Percentiles rank a stretch among this genome's conserved stretches.
phyloP scores from a whole-genome alignment of 2,888 invertebrate species.

The Chironomus riparius region DNA sequence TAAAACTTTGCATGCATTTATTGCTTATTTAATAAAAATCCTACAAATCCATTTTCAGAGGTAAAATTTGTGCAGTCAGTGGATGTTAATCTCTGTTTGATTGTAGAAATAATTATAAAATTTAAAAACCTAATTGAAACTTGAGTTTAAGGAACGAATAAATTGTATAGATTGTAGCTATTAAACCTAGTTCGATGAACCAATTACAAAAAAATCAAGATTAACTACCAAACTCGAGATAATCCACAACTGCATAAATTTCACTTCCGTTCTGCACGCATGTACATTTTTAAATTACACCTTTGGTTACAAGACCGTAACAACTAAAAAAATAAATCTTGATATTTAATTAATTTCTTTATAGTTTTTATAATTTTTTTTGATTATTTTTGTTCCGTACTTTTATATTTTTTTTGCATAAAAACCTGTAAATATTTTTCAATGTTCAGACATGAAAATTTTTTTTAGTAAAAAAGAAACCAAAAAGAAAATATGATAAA shows the following conservation, averaged over 20 bases:
- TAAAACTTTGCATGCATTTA: background rate
- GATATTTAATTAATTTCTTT: background rate
- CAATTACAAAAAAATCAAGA: too few relatives aligned
- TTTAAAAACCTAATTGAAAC: too few relatives aligned
- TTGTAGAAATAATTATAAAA: too few relatives aligned
- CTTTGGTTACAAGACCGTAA: background rate
- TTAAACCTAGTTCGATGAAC: too few relatives aligned
- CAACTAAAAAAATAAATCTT: background rate
- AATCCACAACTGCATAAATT: background rate
- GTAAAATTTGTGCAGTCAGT: background rate
- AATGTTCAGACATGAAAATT: background rate
- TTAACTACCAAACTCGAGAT: background rate
- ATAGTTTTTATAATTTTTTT: background rate
- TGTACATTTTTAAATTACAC: background rate
- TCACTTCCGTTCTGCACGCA: background rate
- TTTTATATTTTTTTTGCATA: background rate
- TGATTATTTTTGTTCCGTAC: background rate
- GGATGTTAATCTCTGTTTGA: background rate
- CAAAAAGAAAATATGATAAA: background rate
- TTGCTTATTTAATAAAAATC: background rate
- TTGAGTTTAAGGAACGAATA: too few relatives aligned
- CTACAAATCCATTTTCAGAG: background rate
- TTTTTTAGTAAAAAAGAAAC: background rate
- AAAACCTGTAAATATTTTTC: slow-evolving; percentile 10
- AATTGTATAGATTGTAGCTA: too few relatives aligned